A percentile compares a stretch with the other conserved stretches of the same genome.
These are phyloP conservation scores for Aphidius gifuensis DNA, from an alignment of 1,140 invertebrate genomes.

Conservation along the genomic window DNA sequence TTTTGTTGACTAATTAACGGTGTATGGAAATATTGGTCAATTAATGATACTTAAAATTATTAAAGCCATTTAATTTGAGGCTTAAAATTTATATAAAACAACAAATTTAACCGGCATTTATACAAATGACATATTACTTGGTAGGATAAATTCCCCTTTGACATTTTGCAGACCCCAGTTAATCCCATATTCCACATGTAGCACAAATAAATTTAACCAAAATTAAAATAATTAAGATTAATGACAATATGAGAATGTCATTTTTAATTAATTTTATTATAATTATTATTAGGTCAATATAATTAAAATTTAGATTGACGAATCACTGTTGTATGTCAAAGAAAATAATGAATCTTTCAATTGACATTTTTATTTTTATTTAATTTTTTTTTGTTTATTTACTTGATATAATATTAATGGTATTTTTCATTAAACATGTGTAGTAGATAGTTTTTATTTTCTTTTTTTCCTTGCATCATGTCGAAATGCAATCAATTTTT, in stretches of 20 bases:
- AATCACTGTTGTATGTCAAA: neutral
- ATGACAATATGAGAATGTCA: slow-evolving; percentile 29
- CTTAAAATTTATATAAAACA: no score
- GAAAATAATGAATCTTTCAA: neutral
- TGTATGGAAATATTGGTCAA: no score
- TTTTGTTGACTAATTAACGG: no score
- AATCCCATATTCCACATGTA: slow-evolving; percentile 8
- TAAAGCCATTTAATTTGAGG: no score
- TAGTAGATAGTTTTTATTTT: neutral
- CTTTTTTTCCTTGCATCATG: slow-evolving; percentile 1
- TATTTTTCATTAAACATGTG: neutral
- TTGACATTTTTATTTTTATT: neutral
- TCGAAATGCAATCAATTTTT: slow-evolving; percentile 15
- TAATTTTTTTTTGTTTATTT: slow-evolving; percentile 15
- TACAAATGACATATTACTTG: neutral
- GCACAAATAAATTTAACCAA: slow-evolving; percentile 7
- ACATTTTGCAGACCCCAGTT: slow-evolving; percentile 12
- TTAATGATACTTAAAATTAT: no score
- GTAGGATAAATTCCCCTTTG: slow-evolving; percentile 20
- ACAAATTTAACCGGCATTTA: neutral
- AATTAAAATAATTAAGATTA: slow-evolving; percentile 37
- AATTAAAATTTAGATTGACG: neutral
- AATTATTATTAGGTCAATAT: neutral
- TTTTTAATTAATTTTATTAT: slow-evolving; percentile 4
- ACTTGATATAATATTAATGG: slow-evolving; percentile 14